A percentile compares a stretch with the other conserved stretches of the same genome.
phyloP scores from a whole-genome alignment of 92 coral and sea anemone species.

The Isaurus tuberculatus region DNA sequence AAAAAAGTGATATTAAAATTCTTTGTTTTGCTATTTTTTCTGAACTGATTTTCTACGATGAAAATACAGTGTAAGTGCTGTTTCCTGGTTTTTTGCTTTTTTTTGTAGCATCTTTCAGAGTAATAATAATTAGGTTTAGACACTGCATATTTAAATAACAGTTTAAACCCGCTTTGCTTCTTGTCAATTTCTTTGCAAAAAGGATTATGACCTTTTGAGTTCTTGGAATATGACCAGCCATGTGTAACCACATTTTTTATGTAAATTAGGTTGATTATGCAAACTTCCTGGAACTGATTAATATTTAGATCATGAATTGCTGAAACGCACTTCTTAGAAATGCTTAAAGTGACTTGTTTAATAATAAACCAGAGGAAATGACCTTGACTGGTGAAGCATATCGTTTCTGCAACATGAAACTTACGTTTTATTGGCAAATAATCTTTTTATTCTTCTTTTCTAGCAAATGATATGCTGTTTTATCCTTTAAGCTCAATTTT shows the following conservation, averaged over 20 bases:
- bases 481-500: too few species aligned
- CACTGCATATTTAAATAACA: neutral
- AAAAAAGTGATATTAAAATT: too few species aligned
- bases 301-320: conserved; percentile 6
- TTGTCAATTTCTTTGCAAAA: neutral
- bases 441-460: too few species aligned
- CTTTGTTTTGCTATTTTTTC: too few species aligned
- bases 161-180: neutral
- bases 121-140: neutral
- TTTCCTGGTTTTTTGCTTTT: neutral
- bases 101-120: neutral
- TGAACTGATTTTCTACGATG: too few species aligned
- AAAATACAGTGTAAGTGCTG: neutral
- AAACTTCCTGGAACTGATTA: conserved; percentile 17
- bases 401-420: neutral
- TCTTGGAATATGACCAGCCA: conserved; percentile 23
- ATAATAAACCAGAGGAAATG: neutral
- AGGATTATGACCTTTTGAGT: neutral
- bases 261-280: conserved; percentile 22
- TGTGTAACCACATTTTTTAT: conserved; percentile 5
- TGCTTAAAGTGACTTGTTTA: neutral
- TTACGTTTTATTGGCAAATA: neutral
- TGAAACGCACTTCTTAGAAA: conserved; percentile 41
- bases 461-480: too few species aligned
- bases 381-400: conserved; percentile 2